phyloP scores from a whole-genome alignment of 2,888 invertebrate genomes.

The Lasioglossum figueresi region DNA sequence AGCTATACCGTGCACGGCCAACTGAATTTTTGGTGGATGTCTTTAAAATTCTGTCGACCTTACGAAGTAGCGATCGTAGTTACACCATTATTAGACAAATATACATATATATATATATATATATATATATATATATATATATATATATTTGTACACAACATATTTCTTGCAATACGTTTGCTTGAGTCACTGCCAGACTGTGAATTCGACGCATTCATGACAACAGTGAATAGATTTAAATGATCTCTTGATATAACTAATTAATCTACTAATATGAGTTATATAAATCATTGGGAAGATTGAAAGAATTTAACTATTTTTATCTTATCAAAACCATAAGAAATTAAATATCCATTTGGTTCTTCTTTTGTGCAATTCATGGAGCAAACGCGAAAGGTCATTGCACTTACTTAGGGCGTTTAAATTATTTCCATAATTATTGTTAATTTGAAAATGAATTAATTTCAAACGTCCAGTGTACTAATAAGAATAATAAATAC shows the following conservation, averaged over 20 bases:
- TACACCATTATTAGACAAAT: background rate
- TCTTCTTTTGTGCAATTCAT: background rate
- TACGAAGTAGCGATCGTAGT: background rate
- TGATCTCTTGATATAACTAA: too few species aligned
- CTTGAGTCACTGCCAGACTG: too few species aligned
- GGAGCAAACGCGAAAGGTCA: background rate
- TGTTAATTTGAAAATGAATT: background rate
- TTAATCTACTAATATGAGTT: too few species aligned
- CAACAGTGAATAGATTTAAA: too few species aligned
- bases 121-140: too few species aligned
- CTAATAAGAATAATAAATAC: background rate
- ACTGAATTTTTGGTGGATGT: constrained; percentile 17
- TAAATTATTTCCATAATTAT: too few species aligned
- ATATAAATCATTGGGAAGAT: too few species aligned
- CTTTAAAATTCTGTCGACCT: background rate
- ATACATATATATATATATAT: too few species aligned
- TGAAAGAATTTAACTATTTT: background rate
- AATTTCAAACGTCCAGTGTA: background rate
- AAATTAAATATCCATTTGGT: background rate
- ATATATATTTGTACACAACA: background rate
- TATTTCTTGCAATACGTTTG: background rate
- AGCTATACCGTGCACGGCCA: constrained; percentile 1
- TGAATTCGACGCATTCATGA: background rate
- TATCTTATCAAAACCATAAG: background rate
- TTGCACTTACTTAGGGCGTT: background rate